Base-by-base conservation (phyloP, 2,113 vertebrate genomes). In the Malurus cyaneus region DNA sequence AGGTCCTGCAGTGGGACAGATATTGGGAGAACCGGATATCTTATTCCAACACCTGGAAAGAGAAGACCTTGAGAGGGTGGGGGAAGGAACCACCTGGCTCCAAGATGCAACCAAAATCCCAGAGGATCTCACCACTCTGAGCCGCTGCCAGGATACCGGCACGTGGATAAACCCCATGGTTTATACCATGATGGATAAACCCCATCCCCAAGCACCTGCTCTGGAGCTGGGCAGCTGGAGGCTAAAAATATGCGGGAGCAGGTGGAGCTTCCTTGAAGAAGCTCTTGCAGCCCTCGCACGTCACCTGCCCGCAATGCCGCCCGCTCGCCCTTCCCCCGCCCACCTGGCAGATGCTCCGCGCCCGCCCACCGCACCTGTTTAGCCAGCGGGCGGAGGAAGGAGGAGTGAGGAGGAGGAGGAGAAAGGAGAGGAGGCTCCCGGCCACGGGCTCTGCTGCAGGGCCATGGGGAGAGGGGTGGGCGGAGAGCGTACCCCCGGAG, bases 271-370 rank as follows among this genome's bases (percentile, higher is more conserved):
- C 26, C 18, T 99, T 98, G 93, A 98, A 99, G 97, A 99, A 98
- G 97, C 98, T 99, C 89, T 99, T 98, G 98, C 98, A 98, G 80
- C 98, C 98, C 96, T 98, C 98, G 93, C 98, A 98, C 86, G 98
- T 99, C 96, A 98, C 98, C 96, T 99, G 98, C 9, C 98, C 98
- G 94, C 98, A 98, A 89, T 98, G 98, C 89, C 98, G 98, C 78
- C 98, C 98, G 64, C 98, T 99, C 72, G 98, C 98, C 94, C 98
- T 98, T 98, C 98, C 98, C 76, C 98, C 98, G 93, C 98, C 98
- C 95, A 99, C 98, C 98, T 98, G 98, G 97, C 98, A 39, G n/a
- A 39, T 39, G 39, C 39, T 98, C 62, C 98, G 47, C 94, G 4
- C 41, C 78, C 28, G 62, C n/a, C n/a, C n/a, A n/a, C n/a, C n/a